Evolutionary conservation across 2,888 invertebrate genomes (phyloP), one percentile per base, ranked within the genome.

Genomic region (Vanessa cardui): DNA sequence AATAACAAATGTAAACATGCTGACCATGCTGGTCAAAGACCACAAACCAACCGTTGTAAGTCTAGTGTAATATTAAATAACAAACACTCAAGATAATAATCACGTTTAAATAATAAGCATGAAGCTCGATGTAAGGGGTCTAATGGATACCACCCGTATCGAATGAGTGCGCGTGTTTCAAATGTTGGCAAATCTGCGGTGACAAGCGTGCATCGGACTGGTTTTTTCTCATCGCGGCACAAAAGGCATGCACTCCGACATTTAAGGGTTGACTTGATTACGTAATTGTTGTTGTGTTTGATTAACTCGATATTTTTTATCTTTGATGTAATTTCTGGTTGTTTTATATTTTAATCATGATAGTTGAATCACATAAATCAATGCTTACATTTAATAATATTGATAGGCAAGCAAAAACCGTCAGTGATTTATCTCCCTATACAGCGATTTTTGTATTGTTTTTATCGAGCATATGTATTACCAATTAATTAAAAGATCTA

Each of bases 151-250:
- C 69, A 81, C 78, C 77, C 86, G 80, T 83, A 80, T 78, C 88
- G 74, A 85, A 88, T 83, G 68, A 50, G 69, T 63, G 76, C 84
- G 86, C 85, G 81, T 84, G 87, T 81, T 81, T 74, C 69, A 68
- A 74, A 74, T 68, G 73, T 72, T 75, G 64, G 58, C 73, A 80
- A 82, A 86, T 84, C 83, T 85, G 85, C 77, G 84, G 84, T 83
- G 90, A 88, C 89, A 89, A 81, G 81, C 89, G 79, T 86, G 77
- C 67, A 76, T 72, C 73, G 73, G 71, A 72, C 68, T 61, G 78
- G 79, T 82, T 82, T 84, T 81, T 84, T 85, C 83, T 80, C 84
- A 81, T 82, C 72, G 72, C 64, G 66, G 70, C 63, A 73, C 72
- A 74, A 75, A 74, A 73, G 74, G 69, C 68, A 44, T 31, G 18